phyloP scores from a whole-genome alignment of 2,888 invertebrate genomes.

The Malthinus flaveolus region DNA sequence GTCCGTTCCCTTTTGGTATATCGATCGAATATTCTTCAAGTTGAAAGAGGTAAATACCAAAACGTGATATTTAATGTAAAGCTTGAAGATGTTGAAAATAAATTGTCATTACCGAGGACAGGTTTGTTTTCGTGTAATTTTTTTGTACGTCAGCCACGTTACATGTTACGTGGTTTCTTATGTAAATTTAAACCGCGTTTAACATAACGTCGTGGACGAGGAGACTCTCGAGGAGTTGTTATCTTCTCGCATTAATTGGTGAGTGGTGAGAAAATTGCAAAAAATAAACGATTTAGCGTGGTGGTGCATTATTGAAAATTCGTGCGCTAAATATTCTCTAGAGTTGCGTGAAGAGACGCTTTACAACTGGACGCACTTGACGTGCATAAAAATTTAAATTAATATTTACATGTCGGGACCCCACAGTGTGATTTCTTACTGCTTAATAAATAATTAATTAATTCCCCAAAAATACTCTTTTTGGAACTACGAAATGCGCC shows the following conservation, averaged over 20 bases:
- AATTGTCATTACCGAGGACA: conserved; percentile 28
- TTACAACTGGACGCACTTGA: not conserved
- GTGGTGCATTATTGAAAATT: conserved; percentile 2
- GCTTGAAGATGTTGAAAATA: conserved; percentile 18
- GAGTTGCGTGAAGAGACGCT: not conserved
- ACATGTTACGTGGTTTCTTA: conserved; percentile 8
- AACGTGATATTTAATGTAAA: conserved; percentile 17
- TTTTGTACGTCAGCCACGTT: conserved; percentile 12
- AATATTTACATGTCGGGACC: conserved; percentile 1
- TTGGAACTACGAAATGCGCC: too few species aligned
- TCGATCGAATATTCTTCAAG: not conserved
- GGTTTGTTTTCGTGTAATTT: conserved; percentile 17
- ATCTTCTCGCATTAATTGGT: conserved; percentile 12
- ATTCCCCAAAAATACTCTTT: too few species aligned
- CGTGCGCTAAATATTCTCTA: not conserved
- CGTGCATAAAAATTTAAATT: not conserved
- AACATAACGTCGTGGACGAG: not conserved
- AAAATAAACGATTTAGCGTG: not conserved
- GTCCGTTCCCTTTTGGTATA: conserved; percentile 8
- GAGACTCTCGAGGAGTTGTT: conserved; percentile 10
- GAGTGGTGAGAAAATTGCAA: conserved; percentile 15
- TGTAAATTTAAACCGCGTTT: conserved; percentile 1
- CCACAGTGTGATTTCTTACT: not conserved
- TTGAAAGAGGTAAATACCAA: conserved; percentile 5
- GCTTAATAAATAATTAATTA: not conserved